These are phyloP conservation scores for Pristionchus arcanus DNA, from an alignment of 2,888 invertebrate genomes.

Conservation along the genomic window DNA sequence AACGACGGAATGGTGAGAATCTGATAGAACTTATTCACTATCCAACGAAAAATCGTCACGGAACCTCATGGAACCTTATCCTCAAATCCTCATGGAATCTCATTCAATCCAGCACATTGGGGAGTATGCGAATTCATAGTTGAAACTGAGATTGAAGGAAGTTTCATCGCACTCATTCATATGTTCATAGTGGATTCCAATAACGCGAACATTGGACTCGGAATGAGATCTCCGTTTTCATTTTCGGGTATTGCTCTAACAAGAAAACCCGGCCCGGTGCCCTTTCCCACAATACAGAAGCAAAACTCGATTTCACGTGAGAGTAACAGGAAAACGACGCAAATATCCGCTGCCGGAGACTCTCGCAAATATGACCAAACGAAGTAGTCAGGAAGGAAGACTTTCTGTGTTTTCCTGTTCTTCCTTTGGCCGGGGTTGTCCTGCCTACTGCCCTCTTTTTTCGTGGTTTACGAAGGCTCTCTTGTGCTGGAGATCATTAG, in stretches of 20 bases:
- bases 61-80: too few species aligned
- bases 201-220: not conserved
- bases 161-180: too few species aligned
- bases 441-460: not conserved
- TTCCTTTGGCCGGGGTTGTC: not conserved
- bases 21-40: too few species aligned
- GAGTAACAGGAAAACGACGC: not conserved
- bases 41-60: too few species aligned
- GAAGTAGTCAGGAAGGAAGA: constrained; percentile 4
- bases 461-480: not conserved
- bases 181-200: not conserved
- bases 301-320: not conserved
- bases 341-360: not conserved
- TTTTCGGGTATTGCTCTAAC: not conserved
- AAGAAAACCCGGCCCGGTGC: not conserved
- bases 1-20: too few species aligned
- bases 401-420: constrained; percentile 5
- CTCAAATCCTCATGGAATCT: too few species aligned
- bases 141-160: too few species aligned
- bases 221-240: not conserved
- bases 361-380: not conserved
- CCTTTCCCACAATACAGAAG: not conserved
- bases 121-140: too few species aligned
- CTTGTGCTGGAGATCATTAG: not conserved
- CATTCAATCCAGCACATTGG: too few species aligned